phyloP scores from a whole-genome alignment of 2,888 invertebrate species.

The Caenorhabditis sulstoni region DNA sequence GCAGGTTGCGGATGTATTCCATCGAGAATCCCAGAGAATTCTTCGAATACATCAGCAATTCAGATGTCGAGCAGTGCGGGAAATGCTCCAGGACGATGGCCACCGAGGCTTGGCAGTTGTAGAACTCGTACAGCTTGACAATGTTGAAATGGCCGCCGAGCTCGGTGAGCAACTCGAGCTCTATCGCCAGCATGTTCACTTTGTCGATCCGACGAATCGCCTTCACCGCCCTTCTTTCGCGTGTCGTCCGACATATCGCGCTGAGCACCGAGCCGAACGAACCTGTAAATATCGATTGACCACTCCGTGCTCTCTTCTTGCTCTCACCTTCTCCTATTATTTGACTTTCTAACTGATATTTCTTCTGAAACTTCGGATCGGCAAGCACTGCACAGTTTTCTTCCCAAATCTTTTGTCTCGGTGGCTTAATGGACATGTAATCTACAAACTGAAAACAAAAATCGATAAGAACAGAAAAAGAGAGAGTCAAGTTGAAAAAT shows the following conservation, averaged over 20 bases:
- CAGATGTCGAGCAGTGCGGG: slow-evolving; percentile 40
- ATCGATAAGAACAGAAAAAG: slow-evolving; percentile 10
- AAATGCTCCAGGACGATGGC: slow-evolving; percentile 55
- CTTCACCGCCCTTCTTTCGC: slow-evolving; percentile 45
- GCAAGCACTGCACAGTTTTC: slow-evolving; percentile 48
- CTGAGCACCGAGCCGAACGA: slow-evolving; percentile 58
- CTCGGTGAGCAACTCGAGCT: slow-evolving; percentile 44
- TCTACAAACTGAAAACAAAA: slow-evolving; percentile 18
- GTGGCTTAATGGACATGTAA: slow-evolving; percentile 11
- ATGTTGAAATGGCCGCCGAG: slow-evolving; percentile 59
- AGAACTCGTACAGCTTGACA: slow-evolving; percentile 53
- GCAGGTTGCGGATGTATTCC: slow-evolving; percentile 38
- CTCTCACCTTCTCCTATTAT: slow-evolving; percentile 55
- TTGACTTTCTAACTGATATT: slow-evolving; percentile 25
- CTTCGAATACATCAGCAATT: slow-evolving; percentile 34
- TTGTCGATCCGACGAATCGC: slow-evolving; percentile 54
- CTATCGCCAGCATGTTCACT: slow-evolving; percentile 46
- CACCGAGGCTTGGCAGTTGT: slow-evolving; percentile 35
- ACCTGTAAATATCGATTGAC: slow-evolving; percentile 10
- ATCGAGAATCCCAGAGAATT: slow-evolving; percentile 38
- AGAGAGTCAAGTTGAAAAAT: slow-evolving; percentile 1
- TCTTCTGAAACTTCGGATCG: slow-evolving; percentile 21
- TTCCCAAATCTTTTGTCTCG: slow-evolving; percentile 34
- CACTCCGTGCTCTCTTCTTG: not conserved
- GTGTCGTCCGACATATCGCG: slow-evolving; percentile 27